Percentiles rank a stretch among this genome's conserved stretches.
phyloP scores from a whole-genome alignment of 2,797 vertebrate genomes.

The Gephyroberyx darwinii region DNA sequence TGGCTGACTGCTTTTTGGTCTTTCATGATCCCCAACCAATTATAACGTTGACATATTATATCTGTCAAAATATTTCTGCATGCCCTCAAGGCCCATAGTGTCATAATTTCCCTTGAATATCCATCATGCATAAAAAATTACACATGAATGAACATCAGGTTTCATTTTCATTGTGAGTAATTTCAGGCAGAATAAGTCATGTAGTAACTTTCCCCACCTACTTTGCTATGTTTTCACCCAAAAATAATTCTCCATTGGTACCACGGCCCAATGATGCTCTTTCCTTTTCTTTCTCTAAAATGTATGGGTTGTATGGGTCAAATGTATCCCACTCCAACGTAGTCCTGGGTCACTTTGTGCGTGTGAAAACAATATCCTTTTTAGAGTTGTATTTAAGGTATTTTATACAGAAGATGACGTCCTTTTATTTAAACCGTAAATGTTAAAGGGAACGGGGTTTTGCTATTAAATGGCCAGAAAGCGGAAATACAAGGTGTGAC shows the following conservation, averaged over 20 bases:
- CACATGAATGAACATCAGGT: conserved; percentile 51
- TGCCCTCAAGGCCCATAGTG: neutral
- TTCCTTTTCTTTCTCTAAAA: neutral
- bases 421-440: conserved; percentile 25
- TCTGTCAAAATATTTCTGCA: conserved; percentile 6
- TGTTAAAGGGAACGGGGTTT: conserved; percentile 7
- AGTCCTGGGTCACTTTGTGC: no score
- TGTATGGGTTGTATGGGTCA: neutral
- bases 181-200: conserved; percentile 32
- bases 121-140: conserved; percentile 44
- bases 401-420: conserved; percentile 26
- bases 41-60: neutral
- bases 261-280: neutral
- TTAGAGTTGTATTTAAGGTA: conserved; percentile 9
- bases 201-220: conserved; percentile 50
- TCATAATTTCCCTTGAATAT: conserved; percentile 40
- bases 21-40: neutral
- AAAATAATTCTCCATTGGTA: neutral
- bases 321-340: neutral
- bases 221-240: conserved; percentile 17
- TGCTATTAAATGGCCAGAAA: conserved; percentile 55
- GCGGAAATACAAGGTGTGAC: conserved; percentile 49
- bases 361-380: no score
- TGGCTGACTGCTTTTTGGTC: neutral
- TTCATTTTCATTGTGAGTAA: conserved; percentile 68